phyloP scores from a whole-genome alignment of 2,888 invertebrate genomes.

The Polymixis flavicincta region DNA sequence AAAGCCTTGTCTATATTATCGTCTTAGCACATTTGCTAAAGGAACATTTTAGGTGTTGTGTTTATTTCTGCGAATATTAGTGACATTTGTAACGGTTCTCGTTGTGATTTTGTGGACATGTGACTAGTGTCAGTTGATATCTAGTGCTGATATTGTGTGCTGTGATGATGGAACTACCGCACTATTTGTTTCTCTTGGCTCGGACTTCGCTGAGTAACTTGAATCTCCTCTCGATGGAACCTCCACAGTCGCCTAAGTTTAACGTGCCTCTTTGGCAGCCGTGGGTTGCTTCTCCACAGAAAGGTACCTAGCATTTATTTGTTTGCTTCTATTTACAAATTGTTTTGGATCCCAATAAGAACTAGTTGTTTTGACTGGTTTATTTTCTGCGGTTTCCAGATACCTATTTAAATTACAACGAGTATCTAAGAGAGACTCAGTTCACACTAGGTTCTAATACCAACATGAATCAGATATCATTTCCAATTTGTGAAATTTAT shows the following conservation, averaged over 20 bases:
- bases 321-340: conserved; percentile 1
- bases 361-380: background rate
- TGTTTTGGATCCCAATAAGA: conserved; percentile 3
- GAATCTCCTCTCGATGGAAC: conserved; percentile 85
- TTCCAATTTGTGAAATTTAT: conserved; percentile 34
- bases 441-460: conserved; percentile 1
- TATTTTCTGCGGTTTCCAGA: background rate
- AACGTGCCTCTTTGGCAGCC: conserved; percentile 89
- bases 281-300: conserved; percentile 84
- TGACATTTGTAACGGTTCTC: conserved; percentile 47
- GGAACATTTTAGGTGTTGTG: conserved; percentile 50
- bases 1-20: conserved; percentile 78
- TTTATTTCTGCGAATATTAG: conserved; percentile 49
- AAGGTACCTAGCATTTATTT: conserved; percentile 76
- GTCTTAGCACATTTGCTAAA: conserved; percentile 74
- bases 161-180: conserved; percentile 89
- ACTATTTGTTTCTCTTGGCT: conserved; percentile 85
- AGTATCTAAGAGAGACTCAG: background rate
- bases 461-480: conserved; percentile 14
- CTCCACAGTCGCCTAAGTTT: conserved; percentile 89
- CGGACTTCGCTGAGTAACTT: conserved; percentile 82
- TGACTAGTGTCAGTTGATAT: conserved; percentile 61
- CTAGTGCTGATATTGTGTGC: conserved; percentile 67
- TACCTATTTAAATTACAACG: background rate
- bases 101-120: conserved; percentile 68